Base-by-base conservation (phyloP, 1,140 invertebrate species). In the Belonocnema kinseyi region DNA sequence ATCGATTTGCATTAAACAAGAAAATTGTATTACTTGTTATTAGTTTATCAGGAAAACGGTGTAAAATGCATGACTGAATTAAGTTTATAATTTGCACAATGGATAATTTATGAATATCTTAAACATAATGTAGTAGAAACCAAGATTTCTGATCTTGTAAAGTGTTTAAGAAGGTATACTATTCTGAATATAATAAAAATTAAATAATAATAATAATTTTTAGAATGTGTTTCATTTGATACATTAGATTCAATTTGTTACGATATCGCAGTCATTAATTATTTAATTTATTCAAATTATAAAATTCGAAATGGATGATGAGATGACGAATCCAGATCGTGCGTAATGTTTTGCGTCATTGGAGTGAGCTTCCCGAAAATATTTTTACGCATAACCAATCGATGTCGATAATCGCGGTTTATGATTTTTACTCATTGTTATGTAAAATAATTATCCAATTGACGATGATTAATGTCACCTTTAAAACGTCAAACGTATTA, bases 11-110 rank as follows among this genome's bases (percentile, higher is more conserved):
- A 40, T 40, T 14, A 40, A 33, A 66, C 26, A 66, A 66, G 58
- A 66, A 40, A 66, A 40, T 16, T 16, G 33, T 66, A 66, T 66
- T 66, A 12, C 58, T 66, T 33, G 13, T 66, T 46, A 66, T 66
- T 66, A 66, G 26, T 66, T 66, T 66, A 66, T 66, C 58, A 66
- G 26, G 40, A 66, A 66, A 66, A n/a, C 14, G 14, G 40, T 66
- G 58, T 46, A n/a, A 40, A 66, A 66, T n/a, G 6, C 14, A 16
- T 40, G 3, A 66, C 40, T 66, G 12, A 66, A 66, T 66, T 66
- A 16, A 66, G 33, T 66, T 40, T 13, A 14, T 61, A 33, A 26
- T 61, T 58, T 10, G 12, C 1, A 19, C 14, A 21, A 4, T 11
- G 2, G 21, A 26, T 26, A 26, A 26, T 26, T 26, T 26, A 26